phyloP scores from a whole-genome alignment of 30 jellyfish, hydroid and myxozoan genomes.

The Turritopsis rubra region DNA sequence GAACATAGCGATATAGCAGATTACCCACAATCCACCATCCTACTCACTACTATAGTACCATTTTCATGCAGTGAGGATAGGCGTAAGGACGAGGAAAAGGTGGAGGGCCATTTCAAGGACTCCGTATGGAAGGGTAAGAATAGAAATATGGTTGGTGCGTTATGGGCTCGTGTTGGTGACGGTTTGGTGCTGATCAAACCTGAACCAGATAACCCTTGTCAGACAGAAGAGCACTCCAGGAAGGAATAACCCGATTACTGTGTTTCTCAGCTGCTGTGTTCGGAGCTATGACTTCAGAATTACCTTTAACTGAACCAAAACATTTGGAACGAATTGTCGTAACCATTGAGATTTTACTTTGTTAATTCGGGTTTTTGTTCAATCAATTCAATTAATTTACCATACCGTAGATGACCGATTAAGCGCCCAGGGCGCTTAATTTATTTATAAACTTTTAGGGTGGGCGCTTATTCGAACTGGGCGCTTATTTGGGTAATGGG shows the following conservation, averaged over 20 bases:
- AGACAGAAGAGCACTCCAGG: neutral
- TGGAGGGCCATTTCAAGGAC: neutral
- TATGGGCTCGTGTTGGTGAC: conserved; percentile 40
- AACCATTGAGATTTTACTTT: too few species aligned
- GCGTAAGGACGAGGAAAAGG: conserved; percentile 6
- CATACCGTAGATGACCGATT: neutral
- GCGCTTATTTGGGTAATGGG: too few species aligned
- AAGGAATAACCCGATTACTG: neutral
- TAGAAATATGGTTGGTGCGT: conserved; percentile 10
- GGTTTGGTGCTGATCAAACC: conserved; percentile 20
- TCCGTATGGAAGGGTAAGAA: conserved; percentile 17
- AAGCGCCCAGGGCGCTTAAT: neutral
- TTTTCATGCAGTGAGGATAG: neutral
- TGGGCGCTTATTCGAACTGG: neutral
- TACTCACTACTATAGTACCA: conserved; percentile 22
- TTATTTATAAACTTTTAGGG: too few species aligned
- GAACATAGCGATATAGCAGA: conserved; percentile 14
- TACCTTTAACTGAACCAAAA: too few species aligned
- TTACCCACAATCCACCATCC: conserved; percentile 29
- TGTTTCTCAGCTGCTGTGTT: too few species aligned
- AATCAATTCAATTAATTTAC: too few species aligned
- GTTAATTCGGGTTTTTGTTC: too few species aligned
- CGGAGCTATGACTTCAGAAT: too few species aligned
- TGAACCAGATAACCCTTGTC: conserved; percentile 11
- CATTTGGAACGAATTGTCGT: too few species aligned